These are phyloP conservation scores for Limnothrissa miodon DNA, from an alignment of 2,113 vertebrate genomes.

Conservation along the genomic window DNA sequence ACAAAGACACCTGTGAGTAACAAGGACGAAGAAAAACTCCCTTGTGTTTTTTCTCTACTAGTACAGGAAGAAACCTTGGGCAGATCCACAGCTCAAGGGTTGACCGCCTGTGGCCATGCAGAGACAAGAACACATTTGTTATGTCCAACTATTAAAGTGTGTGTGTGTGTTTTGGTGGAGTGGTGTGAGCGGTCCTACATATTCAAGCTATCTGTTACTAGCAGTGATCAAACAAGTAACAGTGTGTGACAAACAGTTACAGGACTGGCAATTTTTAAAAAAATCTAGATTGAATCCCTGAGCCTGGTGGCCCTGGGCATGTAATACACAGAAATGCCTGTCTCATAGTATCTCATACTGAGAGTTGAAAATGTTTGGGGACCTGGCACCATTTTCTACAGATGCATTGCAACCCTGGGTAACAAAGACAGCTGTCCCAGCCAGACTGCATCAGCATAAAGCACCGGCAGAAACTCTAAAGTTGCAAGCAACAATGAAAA, in stretches of 20 bases:
- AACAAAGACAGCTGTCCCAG: neutral
- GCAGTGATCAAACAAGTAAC: neutral
- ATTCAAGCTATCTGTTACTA: neutral
- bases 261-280: neutral
- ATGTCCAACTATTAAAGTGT: no score
- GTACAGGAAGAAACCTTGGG: no score
- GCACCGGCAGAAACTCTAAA: neutral
- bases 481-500: neutral
- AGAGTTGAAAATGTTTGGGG: neutral
- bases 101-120: no score
- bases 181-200: neutral
- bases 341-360: no score
- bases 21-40: no score
- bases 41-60: no score
- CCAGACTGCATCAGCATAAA: conserved; percentile 1
- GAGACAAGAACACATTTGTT: neutral
- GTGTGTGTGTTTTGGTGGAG: no score
- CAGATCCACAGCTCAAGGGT: no score
- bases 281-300: no score
- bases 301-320: no score
- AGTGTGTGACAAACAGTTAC: neutral
- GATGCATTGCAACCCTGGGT: neutral
- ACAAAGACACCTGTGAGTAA: no score
- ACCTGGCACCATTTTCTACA: neutral
- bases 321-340: no score